Conservation (phyloP, 2,797 vertebrate species). For the Gadopsis bispinosus region DNA sequence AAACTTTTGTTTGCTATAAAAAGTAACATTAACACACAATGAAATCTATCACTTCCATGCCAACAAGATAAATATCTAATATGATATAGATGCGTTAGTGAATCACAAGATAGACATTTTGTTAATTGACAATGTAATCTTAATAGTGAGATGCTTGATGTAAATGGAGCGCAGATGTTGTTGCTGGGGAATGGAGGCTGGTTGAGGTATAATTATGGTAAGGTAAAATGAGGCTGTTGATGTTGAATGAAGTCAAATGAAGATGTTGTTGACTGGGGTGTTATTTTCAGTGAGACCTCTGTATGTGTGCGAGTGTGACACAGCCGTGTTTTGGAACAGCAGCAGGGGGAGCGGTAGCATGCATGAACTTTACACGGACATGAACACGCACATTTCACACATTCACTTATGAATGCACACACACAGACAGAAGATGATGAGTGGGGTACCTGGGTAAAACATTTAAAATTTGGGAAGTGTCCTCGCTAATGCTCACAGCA, state of each 20-base stretch:
- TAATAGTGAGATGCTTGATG: slow-evolving; percentile 40
- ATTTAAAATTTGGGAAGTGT: background rate
- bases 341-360: slow-evolving; percentile 9
- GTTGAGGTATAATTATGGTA: slow-evolving; percentile 73
- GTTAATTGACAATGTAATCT: slow-evolving; percentile 23
- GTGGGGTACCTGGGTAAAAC: background rate
- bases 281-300: slow-evolving; percentile 68
- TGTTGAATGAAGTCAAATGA: slow-evolving; percentile 69
- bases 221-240: slow-evolving; percentile 68
- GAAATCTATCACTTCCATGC: slow-evolving; percentile 4
- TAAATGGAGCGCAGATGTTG: slow-evolving; percentile 64
- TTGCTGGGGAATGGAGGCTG: slow-evolving; percentile 54
- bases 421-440: slow-evolving; percentile 5
- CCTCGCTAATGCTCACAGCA: background rate
- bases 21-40: background rate
- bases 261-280: slow-evolving; percentile 65
- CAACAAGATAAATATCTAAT: background rate
- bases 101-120: slow-evolving; percentile 24
- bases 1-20: slow-evolving; percentile 3
- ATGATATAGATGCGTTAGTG: background rate
- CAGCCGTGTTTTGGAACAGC: slow-evolving; percentile 58
- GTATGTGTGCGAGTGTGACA: slow-evolving; percentile 16
- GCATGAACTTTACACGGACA: background rate
- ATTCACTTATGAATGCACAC: background rate
- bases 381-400: background rate